phyloP scores from a whole-genome alignment of 2,113 vertebrate genomes.

The Upupa epops region DNA sequence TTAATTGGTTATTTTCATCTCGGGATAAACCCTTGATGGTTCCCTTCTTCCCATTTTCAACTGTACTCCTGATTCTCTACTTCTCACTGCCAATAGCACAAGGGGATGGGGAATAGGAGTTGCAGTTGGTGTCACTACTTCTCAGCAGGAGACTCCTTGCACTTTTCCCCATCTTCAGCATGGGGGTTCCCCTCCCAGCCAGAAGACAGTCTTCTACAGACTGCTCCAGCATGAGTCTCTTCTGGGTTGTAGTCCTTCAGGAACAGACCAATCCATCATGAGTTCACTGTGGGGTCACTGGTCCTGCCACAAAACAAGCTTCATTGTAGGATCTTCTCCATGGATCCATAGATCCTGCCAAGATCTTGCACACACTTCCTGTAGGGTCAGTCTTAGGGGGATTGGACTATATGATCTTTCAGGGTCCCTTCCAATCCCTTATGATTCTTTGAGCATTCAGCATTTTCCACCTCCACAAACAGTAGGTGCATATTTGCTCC shows the following conservation, averaged over 20 bases:
- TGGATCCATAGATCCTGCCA: neutral
- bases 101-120: too few relatives aligned
- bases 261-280: too few relatives aligned
- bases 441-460: too few relatives aligned
- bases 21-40: too few relatives aligned
- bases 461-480: too few relatives aligned
- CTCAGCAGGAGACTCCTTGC: neutral
- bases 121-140: neutral
- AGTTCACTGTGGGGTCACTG: too few relatives aligned
- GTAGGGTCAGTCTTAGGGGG: too few relatives aligned
- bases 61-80: neutral
- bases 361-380: neutral
- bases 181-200: neutral
- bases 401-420: too few relatives aligned
- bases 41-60: neutral
- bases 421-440: too few relatives aligned
- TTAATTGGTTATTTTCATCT: too few relatives aligned
- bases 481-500: too few relatives aligned
- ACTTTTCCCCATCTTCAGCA: neutral
- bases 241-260: neutral
- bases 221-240: neutral
- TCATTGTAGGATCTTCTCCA: neutral
- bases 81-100: neutral
- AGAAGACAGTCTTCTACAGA: neutral
- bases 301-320: neutral